Evolutionary conservation across 2,888 invertebrate species (phyloP).

Genomic region (Erebia palarica): DNA sequence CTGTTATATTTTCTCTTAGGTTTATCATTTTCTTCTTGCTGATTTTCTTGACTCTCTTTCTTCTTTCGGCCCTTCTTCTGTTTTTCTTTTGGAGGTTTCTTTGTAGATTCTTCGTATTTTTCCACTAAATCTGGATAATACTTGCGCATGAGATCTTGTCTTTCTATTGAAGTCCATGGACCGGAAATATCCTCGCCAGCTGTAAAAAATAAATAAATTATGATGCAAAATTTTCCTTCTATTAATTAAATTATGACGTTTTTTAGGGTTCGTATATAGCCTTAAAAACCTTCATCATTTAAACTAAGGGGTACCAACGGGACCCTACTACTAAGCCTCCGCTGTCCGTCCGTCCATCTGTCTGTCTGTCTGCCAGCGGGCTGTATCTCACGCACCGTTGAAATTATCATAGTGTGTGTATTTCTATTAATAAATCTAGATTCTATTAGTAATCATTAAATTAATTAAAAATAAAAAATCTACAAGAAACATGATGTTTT

Average conservation of each 20-base stretch:
- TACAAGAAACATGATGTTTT: too few species aligned
- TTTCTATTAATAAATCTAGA: too few species aligned
- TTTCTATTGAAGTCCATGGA: conserved; percentile 87
- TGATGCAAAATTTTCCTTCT: not conserved
- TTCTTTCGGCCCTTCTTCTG: conserved; percentile 57
- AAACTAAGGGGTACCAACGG: too few species aligned
- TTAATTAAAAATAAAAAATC: too few species aligned
- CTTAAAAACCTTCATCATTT: too few species aligned
- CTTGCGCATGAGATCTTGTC: conserved; percentile 83
- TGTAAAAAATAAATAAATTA: conserved; percentile 38
- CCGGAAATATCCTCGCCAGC: conserved; percentile 74
- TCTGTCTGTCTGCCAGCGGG: not conserved
- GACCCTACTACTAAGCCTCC: too few species aligned
- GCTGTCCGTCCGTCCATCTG: too few species aligned
- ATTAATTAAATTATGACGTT: not conserved
- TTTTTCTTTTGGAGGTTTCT: conserved; percentile 78
- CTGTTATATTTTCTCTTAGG: conserved; percentile 69
- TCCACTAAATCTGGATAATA: conserved; percentile 85
- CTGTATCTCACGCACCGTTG: too few species aligned
- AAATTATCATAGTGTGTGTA: too few species aligned
- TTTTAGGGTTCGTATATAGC: not conserved
- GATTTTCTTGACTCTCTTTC: conserved; percentile 48
- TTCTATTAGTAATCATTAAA: too few species aligned
- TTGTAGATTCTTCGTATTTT: conserved; percentile 78
- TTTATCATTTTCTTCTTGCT: conserved; percentile 51